Conservation (phyloP, 2,113 vertebrate species). For the Centropus unirufus region DNA sequence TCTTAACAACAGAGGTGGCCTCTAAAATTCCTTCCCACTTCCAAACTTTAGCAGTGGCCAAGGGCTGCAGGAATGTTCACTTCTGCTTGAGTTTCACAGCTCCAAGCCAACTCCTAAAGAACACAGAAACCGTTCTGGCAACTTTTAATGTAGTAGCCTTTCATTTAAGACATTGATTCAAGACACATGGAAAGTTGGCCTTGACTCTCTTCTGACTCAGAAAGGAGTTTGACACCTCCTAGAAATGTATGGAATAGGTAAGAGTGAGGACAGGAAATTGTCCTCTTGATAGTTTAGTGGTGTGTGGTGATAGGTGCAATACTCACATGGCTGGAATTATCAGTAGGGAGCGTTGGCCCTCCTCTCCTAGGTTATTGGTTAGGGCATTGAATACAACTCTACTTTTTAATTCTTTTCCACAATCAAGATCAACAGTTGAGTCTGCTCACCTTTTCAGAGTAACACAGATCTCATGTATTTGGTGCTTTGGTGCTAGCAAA, state of each 20-base stretch:
- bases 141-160: neutral
- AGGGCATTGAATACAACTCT: neutral
- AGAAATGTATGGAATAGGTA: neutral
- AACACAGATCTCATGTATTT: neutral
- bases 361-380: neutral
- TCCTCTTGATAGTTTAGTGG: neutral
- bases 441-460: neutral
- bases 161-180: neutral
- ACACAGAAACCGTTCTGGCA: neutral
- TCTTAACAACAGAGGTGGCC: neutral
- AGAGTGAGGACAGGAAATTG: neutral
- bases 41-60: neutral
- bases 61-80: neutral
- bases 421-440: neutral
- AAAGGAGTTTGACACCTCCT: neutral
- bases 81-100: neutral
- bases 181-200: fast-evolving
- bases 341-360: neutral
- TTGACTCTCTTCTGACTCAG: neutral
- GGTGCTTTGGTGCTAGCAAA: neutral
- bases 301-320: neutral
- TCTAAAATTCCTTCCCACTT: neutral
- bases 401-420: neutral
- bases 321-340: neutral
- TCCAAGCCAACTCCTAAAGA: neutral